Evolutionary conservation across 2,888 invertebrate species (phyloP), one percentile per base, ranked within the genome.

Genomic region (Ceriagrion tenellum): DNA sequence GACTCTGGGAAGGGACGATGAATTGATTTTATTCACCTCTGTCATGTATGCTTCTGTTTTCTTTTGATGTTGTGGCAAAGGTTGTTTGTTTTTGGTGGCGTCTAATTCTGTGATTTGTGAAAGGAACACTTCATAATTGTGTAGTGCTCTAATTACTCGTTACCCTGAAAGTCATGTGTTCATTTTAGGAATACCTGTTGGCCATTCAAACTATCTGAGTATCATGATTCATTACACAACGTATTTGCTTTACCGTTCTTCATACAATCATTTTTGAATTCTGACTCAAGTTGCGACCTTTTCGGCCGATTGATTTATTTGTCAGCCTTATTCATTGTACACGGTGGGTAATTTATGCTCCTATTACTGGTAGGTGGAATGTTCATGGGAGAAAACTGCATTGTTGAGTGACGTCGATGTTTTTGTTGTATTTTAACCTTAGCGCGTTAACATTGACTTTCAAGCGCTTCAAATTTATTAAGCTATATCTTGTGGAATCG

Each of bases 51-150:
- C 35, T 63, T 63, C 91, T 56, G 91, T 91, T 63, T 93, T 69
- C n/a, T 69, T 93, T 93, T 93, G 93, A 93, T 93, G 93, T 69
- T 93, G 93, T 93, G 93, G 93, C 93, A 93, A n/a, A 59, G 69
- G n/a, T 47, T 93, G 93, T 93, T 69, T 69, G 69, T 93, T 69
- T 93, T 74, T 69, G 69, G 47, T 69, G 93, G 93, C 93, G 93
- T 93, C 93, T 47, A 35, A 69, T 93, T 40, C n/a, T 56, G 93
- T 69, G 40, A 26, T 69, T 26, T 93, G 93, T 93, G 40, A 69
- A 69, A 26, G 35, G 40, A 18, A 20, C 47, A 0, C 10, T 47
- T 69, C 35, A 40, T 1, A 40, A 20, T 81, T 30, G 26, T 81
- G 74, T 26, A 13, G 0, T 30, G 74, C 6, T 81, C 6, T 81